phyloP scores from a whole-genome alignment of 2,797 vertebrate genomes.

The Delichon dasypus region DNA sequence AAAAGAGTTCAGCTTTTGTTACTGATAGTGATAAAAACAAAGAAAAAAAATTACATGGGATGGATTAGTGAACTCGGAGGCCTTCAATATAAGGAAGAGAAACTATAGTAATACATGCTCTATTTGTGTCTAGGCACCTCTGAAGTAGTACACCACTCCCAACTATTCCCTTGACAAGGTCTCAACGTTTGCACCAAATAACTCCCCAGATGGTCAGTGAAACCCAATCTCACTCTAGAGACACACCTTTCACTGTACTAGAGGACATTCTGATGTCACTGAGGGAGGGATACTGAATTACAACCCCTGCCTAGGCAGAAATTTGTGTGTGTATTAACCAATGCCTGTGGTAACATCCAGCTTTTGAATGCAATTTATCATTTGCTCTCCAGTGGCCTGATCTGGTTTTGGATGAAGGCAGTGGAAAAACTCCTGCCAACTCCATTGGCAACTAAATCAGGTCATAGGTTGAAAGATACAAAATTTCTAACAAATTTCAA shows the following conservation, averaged over 20 bases:
- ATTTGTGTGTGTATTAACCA: background rate
- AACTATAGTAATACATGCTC: background rate
- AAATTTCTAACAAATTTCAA: background rate
- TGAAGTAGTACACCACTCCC: background rate
- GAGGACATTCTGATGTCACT: background rate
- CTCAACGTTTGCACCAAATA: background rate
- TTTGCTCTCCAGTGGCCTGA: background rate
- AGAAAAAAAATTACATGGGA: background rate
- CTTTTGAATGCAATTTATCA: slow-evolving; percentile 7
- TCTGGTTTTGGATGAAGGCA: slow-evolving; percentile 6
- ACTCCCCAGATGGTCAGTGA: background rate
- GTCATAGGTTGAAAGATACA: background rate
- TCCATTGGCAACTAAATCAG: background rate
- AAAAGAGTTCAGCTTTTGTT: background rate
- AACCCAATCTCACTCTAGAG: background rate
- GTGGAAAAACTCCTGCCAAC: slow-evolving; percentile 6
- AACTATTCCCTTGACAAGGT: background rate
- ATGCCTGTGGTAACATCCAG: background rate
- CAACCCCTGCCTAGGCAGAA: background rate
- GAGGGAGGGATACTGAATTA: background rate
- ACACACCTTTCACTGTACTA: background rate
- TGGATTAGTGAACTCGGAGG: background rate
- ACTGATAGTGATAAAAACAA: background rate
- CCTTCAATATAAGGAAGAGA: background rate
- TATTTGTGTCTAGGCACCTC: background rate